Evolutionary conservation across 2,113 vertebrate genomes (phyloP).

Genomic region (Tretioscincus oriximinensis): DNA sequence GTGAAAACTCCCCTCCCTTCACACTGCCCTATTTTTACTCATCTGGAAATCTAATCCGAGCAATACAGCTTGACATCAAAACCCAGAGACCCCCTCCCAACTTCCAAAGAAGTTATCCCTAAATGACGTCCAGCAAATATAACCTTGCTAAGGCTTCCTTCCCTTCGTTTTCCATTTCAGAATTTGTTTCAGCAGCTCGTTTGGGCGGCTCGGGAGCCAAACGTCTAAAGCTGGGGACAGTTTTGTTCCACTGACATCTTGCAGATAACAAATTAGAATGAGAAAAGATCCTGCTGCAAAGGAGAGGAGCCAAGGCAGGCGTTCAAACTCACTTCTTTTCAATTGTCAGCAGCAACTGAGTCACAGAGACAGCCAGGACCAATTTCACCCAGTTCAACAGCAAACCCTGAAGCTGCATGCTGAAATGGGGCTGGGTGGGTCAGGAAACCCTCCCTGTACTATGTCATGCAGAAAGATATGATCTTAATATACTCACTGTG

Average conservation of each 20-base stretch:
- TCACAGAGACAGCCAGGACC: slow-evolving; percentile 48
- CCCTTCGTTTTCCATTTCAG: not conserved
- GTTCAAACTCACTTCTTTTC: slow-evolving; percentile 36
- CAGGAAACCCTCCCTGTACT: slow-evolving; percentile 36
- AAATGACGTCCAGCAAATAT: slow-evolving; percentile 30
- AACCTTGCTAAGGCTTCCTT: slow-evolving; percentile 3
- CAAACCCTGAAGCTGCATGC: slow-evolving; percentile 25
- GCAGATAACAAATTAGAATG: slow-evolving; percentile 51
- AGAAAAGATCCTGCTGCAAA: slow-evolving; percentile 43
- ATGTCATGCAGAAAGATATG: not conserved
- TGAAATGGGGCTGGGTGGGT: slow-evolving; percentile 40
- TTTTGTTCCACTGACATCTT: slow-evolving; percentile 42
- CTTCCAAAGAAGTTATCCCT: slow-evolving; percentile 52
- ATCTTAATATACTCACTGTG: slow-evolving; percentile 63
- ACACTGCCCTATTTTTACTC: slow-evolving; percentile 60
- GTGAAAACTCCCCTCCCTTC: slow-evolving; percentile 18
- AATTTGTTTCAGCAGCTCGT: slow-evolving; percentile 15
- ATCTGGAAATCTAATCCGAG: slow-evolving; percentile 47
- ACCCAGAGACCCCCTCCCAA: slow-evolving; percentile 22
- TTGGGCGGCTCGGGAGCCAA: slow-evolving; percentile 3
- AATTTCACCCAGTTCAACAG: slow-evolving; percentile 55
- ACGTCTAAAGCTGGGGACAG: slow-evolving; percentile 35
- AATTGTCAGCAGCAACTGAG: slow-evolving; percentile 49
- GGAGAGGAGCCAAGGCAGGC: slow-evolving; percentile 42
- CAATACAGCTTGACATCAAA: slow-evolving; percentile 6